Percentiles rank a stretch among this genome's conserved stretches.
phyloP scores from a whole-genome alignment of 2,888 invertebrate genomes.

The Xiphydria camelus region DNA sequence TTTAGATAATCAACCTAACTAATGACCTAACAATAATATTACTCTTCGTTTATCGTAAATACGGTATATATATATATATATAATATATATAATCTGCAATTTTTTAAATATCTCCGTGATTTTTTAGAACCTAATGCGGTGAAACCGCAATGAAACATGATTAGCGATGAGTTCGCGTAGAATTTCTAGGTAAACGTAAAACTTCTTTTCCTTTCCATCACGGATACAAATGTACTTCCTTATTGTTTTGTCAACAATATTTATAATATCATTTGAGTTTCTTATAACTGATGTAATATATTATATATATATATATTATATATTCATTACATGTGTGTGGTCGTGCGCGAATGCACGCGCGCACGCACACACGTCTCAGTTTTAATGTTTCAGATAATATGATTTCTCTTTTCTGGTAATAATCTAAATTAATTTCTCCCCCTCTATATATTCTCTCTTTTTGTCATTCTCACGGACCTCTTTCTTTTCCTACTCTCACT shows the following conservation, averaged over 20 bases:
- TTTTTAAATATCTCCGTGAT: conserved; percentile 23
- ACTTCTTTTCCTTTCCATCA: conserved; percentile 29
- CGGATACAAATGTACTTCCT: conserved; percentile 46
- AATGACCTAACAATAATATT: conserved; percentile 16
- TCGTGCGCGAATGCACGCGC: too few relatives aligned
- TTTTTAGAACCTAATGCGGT: conserved; percentile 25
- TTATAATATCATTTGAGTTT: conserved; percentile 53
- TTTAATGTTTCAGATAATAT: conserved; percentile 35
- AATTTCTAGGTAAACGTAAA: conserved; percentile 43
- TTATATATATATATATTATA: conserved; percentile 17
- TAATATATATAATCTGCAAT: conserved; percentile 24
- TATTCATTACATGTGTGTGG: conserved; percentile 24
- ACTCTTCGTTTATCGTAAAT: neutral
- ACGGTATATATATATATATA: neutral
- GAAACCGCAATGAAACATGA: conserved; percentile 36
- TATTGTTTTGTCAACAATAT: conserved; percentile 47
- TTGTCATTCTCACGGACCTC: conserved; percentile 30
- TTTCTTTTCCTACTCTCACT: neutral
- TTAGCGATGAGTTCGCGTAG: conserved; percentile 37
- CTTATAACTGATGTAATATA: conserved; percentile 28
- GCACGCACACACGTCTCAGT: too few relatives aligned
- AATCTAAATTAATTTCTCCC: conserved; percentile 40
- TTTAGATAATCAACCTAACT: conserved; percentile 38
- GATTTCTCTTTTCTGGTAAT: conserved; percentile 41
- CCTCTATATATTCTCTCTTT: conserved; percentile 27